Conservation (phyloP, 92 coral and sea anemone genomes). For the Virgularia gustaviana region DNA sequence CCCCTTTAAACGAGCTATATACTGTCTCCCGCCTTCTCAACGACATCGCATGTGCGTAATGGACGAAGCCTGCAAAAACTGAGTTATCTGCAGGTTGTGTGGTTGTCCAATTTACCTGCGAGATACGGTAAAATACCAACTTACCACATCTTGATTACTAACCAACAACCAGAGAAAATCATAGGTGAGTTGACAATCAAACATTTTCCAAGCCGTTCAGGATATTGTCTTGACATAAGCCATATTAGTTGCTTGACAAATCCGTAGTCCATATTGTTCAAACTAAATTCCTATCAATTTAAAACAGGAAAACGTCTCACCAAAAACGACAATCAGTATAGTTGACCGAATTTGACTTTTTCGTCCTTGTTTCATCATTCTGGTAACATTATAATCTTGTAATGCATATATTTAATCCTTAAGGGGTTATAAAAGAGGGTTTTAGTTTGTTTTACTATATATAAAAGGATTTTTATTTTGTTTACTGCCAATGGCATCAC, state of each 20-base stretch:
- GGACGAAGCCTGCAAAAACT: not conserved
- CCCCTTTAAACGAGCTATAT: not conserved
- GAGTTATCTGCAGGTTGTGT: not conserved
- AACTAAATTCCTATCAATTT: constrained; percentile 67
- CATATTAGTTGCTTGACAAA: constrained; percentile 94
- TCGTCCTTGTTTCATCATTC: too few species aligned
- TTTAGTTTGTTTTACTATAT: too few species aligned
- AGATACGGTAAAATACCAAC: not conserved
- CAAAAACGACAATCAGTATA: not conserved
- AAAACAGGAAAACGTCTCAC: not conserved
- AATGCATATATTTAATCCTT: too few species aligned
- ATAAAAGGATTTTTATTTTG: too few species aligned
- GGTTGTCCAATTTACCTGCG: not conserved
- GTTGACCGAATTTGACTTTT: not conserved
- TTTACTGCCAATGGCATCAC: too few species aligned
- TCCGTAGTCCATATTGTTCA: constrained; percentile 91
- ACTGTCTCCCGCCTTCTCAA: not conserved
- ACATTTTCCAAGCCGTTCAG: constrained; percentile 89
- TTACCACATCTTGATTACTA: constrained; percentile 80
- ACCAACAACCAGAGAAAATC: constrained; percentile 90
- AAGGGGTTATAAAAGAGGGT: too few species aligned
- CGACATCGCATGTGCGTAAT: not conserved
- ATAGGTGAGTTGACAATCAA: constrained; percentile 78
- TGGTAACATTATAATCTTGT: too few species aligned
- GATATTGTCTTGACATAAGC: constrained; percentile 85